Conservation (phyloP, 1,140 invertebrate genomes). For the Planococcus citri region DNA sequence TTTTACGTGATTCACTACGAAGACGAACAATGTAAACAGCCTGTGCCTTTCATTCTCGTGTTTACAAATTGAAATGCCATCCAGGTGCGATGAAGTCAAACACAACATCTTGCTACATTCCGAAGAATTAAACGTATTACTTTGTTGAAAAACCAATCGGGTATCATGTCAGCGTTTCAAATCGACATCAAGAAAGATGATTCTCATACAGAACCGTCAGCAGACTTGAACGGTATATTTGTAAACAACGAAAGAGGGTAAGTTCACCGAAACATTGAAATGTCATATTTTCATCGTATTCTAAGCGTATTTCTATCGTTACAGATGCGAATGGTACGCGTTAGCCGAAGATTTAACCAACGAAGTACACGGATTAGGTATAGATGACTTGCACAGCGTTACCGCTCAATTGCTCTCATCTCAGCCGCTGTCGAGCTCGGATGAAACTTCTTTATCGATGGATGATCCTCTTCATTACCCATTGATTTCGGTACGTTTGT, state of each 20-base stretch:
- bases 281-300: not conserved
- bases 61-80: no score
- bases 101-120: no score
- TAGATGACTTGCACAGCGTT: constrained; percentile 35
- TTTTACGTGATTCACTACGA: no score
- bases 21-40: no score
- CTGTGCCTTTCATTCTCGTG: no score
- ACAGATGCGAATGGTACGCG: constrained; percentile 35
- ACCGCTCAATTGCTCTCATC: constrained; percentile 34
- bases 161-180: constrained; percentile 3
- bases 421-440: constrained; percentile 26
- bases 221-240: constrained; percentile 4
- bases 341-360: constrained; percentile 35
- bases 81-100: no score
- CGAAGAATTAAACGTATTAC: no score
- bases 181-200: not conserved
- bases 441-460: constrained; percentile 9
- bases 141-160: no score
- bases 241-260: not conserved
- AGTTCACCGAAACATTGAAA: not conserved
- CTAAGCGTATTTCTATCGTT: not conserved
- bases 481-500: not conserved
- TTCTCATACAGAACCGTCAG: not conserved
- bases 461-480: constrained; percentile 12
- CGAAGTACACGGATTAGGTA: constrained; percentile 33